phyloP scores from a whole-genome alignment of 2,113 vertebrate genomes.

The Lanius collurio region DNA sequence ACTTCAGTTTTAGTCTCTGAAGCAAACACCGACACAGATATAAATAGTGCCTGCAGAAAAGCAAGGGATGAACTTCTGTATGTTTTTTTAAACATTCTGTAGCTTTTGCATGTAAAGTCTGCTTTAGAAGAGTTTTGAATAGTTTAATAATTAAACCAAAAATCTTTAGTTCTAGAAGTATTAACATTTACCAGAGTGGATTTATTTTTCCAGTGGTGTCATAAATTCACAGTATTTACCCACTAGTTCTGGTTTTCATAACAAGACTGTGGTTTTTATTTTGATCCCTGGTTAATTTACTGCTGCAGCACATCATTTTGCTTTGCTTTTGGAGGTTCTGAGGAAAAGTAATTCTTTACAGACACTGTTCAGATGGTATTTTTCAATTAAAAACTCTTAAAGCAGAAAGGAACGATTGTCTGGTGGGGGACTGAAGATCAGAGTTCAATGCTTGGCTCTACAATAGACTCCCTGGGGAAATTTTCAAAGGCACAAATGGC shows the following conservation, averaged over 20 bases:
- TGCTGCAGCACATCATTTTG: slow-evolving; percentile 51
- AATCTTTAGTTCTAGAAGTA: background rate
- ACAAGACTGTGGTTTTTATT: slow-evolving; percentile 59
- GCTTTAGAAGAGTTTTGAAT: slow-evolving; percentile 9
- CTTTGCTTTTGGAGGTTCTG: slow-evolving; percentile 50
- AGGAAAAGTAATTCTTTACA: slow-evolving; percentile 64
- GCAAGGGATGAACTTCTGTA: background rate
- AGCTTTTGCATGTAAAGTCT: slow-evolving; percentile 14
- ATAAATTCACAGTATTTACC: slow-evolving; percentile 51
- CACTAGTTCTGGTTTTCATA: slow-evolving; percentile 61
- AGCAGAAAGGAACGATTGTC: slow-evolving; percentile 52
- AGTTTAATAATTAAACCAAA: slow-evolving; percentile 39
- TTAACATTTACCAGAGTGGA: slow-evolving; percentile 15
- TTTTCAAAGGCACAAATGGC: slow-evolving; percentile 68
- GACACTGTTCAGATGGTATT: slow-evolving; percentile 56
- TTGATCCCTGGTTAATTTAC: slow-evolving; percentile 59
- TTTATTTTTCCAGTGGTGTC: slow-evolving; percentile 28
- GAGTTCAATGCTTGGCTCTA: slow-evolving; percentile 60
- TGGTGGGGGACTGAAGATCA: slow-evolving; percentile 44
- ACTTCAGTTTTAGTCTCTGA: slow-evolving; percentile 33
- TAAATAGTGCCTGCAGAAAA: slow-evolving; percentile 52
- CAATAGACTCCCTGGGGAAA: slow-evolving; percentile 59
- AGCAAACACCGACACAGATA: slow-evolving; percentile 26
- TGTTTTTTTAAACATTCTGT: background rate
- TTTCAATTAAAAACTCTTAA: slow-evolving; percentile 66